These are phyloP conservation scores for Lasioglossum malachurum DNA, from an alignment of 2,888 invertebrate species.

Conservation along the genomic window DNA sequence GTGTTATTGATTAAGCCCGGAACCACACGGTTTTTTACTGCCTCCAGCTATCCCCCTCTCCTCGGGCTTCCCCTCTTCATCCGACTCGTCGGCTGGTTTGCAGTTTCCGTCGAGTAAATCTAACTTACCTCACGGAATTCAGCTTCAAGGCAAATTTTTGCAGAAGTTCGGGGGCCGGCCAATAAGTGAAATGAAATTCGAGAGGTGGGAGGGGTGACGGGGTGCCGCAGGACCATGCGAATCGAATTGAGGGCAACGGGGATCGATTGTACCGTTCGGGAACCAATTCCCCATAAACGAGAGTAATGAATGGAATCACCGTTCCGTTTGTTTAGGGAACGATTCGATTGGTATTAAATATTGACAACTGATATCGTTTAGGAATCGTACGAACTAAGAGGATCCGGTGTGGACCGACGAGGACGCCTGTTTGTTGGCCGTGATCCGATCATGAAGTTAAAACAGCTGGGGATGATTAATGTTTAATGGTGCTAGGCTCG, in stretches of 20 bases:
- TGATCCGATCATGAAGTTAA: conserved; percentile 32
- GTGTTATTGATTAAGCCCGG: conserved; percentile 46
- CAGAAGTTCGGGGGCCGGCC: conserved; percentile 23
- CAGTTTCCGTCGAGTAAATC: conserved; percentile 31
- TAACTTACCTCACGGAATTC: conserved; percentile 20
- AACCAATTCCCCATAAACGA: conserved; percentile 47
- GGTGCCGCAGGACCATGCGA: background rate
- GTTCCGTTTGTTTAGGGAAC: conserved; percentile 12
- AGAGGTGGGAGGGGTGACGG: background rate
- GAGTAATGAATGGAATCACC: conserved; percentile 17
- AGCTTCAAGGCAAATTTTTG: conserved; percentile 39
- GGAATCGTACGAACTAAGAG: conserved; percentile 15
- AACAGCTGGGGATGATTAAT: conserved; percentile 36
- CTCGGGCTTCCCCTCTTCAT: background rate
- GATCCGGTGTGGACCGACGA: conserved; percentile 13
- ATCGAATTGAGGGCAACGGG: conserved; percentile 20
- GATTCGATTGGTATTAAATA: conserved; percentile 16
- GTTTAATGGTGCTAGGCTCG: conserved; percentile 41
- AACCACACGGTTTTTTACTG: background rate
- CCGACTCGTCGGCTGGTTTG: background rate
- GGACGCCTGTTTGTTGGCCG: background rate
- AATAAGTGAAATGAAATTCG: conserved; percentile 35
- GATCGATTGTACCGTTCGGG: conserved; percentile 24
- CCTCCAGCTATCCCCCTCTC: background rate
- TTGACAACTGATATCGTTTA: background rate